A percentile compares a stretch with the other conserved stretches of the same genome.
phyloP scores from a whole-genome alignment of 2,888 invertebrate genomes.

The Chymomyza fuscimana region DNA sequence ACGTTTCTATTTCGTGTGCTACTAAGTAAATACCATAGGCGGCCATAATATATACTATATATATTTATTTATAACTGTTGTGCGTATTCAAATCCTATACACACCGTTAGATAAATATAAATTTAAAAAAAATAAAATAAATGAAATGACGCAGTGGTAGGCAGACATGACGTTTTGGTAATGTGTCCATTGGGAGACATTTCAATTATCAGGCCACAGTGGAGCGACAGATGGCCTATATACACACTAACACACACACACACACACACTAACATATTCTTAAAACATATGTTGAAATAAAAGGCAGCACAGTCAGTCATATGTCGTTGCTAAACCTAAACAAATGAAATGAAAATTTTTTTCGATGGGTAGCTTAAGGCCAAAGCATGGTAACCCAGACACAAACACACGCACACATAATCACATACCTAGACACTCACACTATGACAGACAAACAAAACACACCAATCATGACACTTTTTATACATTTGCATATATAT shows the following conservation, averaged over 20 bases:
- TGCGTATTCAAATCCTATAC: constrained; percentile 2
- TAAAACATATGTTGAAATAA: constrained; percentile 63
- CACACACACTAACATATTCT: no score
- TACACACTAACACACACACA: not conserved
- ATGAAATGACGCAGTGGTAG: constrained; percentile 32
- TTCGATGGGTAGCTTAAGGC: constrained; percentile 40
- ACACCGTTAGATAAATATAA: constrained; percentile 12
- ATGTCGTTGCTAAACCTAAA: constrained; percentile 34
- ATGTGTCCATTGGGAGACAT: constrained; percentile 62
- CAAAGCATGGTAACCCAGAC: constrained; percentile 28
- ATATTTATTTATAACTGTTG: not conserved
- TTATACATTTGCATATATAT: constrained; percentile 66
- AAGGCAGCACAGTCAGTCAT: constrained; percentile 33
- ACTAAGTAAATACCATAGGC: not conserved
- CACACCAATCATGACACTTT: constrained; percentile 72
- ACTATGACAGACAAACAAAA: constrained; percentile 52
- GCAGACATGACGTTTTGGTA: constrained; percentile 27
- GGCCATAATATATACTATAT: not conserved
- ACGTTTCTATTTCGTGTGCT: no score
- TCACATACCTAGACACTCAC: not conserved
- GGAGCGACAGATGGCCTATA: not conserved
- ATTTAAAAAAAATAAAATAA: constrained; percentile 45
- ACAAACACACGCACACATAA: not conserved
- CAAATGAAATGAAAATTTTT: constrained; percentile 39
- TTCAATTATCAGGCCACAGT: constrained; percentile 65